Base-by-base conservation (phyloP, 2,888 invertebrate genomes). In the Strigamia transsilvanica region DNA sequence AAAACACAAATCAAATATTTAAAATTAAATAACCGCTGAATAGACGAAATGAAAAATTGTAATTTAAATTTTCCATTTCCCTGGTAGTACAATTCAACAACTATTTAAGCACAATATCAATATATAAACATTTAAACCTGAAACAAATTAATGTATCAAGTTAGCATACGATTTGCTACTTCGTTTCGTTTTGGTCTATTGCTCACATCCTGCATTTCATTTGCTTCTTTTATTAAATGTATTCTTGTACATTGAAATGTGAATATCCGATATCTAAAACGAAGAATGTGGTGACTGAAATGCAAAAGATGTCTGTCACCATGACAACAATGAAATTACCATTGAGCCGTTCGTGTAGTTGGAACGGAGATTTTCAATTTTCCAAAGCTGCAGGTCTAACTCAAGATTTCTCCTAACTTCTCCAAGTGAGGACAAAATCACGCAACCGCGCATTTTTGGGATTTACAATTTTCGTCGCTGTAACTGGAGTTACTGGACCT, bases 321-420 rank as follows among this genome's bases (percentile, higher is more conserved):
- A 23, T 66, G 61, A 66, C 61, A 9, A 66, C 61, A 21, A 66
- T 66, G 23, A 15, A 66, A 66, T 66, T 66, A 66, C 21, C 61
- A 66, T 66, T 21, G 61, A 66, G 21, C 13, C 13, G 61, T 66
- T 18, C 23, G 6, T 73, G 27, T n/a, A 73, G 13, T 27, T 73
- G 73, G 15, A 73, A n/a, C n/a, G 32, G 32, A 73, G 32, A 73
- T 73, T 18, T 73, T 73, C 73, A 73, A 73, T 73, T 73, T 73
- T 6, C 73, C 27, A 73, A 73, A 27, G 27, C 73, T 27, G 73
- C 27, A 12, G 27, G 73, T 27, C 32, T 27, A 10, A 9, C 23
- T 73, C 73, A 73, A 6, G 4, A 73, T 27, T 18, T 7, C 9
- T 18, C 21, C 18, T 18, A 4, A 10, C 32, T 32, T n/a, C 9